Conservation (phyloP, 2,888 invertebrate genomes). For the Ophraella communa region DNA sequence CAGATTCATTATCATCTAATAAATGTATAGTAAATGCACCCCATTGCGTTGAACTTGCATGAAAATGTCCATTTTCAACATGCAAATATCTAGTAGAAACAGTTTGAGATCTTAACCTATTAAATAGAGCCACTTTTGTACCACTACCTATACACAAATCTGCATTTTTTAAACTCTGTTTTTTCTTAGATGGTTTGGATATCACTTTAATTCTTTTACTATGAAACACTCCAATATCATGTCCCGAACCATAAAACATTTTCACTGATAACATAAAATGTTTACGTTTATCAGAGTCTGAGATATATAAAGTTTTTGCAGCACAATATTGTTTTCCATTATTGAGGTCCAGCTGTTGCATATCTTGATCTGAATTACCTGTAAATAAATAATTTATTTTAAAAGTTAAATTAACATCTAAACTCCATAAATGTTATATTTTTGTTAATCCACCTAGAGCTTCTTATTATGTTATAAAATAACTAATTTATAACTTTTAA, state of each 20-base stretch:
- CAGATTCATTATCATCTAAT: constrained; percentile 96
- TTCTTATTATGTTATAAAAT: no score
- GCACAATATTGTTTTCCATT: constrained; percentile 99
- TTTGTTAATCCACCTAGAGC: no score
- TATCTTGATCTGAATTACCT: constrained; percentile 95
- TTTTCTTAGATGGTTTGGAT: constrained; percentile 99
- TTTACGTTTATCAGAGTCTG: constrained; percentile 98
- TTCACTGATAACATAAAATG: constrained; percentile 99
- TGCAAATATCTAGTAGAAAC: constrained; percentile 98
- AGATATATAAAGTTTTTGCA: constrained; percentile 98
- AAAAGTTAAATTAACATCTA: neutral
- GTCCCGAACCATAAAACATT: constrained; percentile 98
- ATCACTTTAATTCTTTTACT: constrained; percentile 99
- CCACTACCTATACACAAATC: constrained; percentile 99
- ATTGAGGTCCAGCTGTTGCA: constrained; percentile 97
- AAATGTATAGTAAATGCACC: constrained; percentile 99
- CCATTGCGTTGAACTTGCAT: constrained; percentile 99
- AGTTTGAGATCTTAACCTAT: constrained; percentile 97
- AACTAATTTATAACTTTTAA: no score
- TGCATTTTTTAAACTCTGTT: constrained; percentile 98
- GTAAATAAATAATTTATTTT: neutral
- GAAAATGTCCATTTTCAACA: constrained; percentile 98
- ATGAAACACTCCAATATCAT: constrained; percentile 98
- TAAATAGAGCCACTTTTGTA: constrained; percentile 98
- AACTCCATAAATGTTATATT: neutral